Base-by-base conservation (phyloP, 2,797 vertebrate species). In the Sorex maritimensis region DNA sequence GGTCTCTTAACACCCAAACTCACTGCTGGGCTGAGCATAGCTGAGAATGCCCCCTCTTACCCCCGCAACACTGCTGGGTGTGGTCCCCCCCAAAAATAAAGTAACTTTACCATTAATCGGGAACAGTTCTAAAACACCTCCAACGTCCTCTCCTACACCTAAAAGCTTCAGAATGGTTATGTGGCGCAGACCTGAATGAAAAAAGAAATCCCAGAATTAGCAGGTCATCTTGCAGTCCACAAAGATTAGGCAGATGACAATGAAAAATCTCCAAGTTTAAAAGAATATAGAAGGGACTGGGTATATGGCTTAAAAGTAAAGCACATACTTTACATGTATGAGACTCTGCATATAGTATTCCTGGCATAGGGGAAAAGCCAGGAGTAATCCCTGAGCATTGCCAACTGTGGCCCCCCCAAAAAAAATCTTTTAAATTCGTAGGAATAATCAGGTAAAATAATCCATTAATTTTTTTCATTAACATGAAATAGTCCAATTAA, bases 61-160 rank as follows among this genome's bases (percentile, higher is more conserved):
- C 58, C 17, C 58, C 4, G 17, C 58, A 61, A 17, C 58, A 55
- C 52, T 55, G 4, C 13, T 14, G 52, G 17, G 52, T 55, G 41
- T 81, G 58, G 61, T 46, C 84, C 4, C 8, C 46, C 84, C 4
- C 8, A 23, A 24, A 21, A 41, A 73, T 82, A 83, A 94, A 91
- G 77, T 30, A 90, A 68, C 6, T 58, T 99, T 98, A 99, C 99
- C 99, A 14, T 99, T 99, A 95, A 99, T 99, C 0, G 99, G 99
- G 94, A 99, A 99, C 19, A 99, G 97, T 94, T 99, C 99, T 98
- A 99, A 96, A 92, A 99, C 99, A 81, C 99, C 99, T 28, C 99
- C 99, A 97, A 99, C 98, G 46, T 97, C 95, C n/a, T 98, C 93
- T 68, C 99, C 99, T 1, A 98, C 97, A 3, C 99, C 99, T 73